Conservation (phyloP, 2,797 vertebrate genomes). For the Nannoperca australis region DNA sequence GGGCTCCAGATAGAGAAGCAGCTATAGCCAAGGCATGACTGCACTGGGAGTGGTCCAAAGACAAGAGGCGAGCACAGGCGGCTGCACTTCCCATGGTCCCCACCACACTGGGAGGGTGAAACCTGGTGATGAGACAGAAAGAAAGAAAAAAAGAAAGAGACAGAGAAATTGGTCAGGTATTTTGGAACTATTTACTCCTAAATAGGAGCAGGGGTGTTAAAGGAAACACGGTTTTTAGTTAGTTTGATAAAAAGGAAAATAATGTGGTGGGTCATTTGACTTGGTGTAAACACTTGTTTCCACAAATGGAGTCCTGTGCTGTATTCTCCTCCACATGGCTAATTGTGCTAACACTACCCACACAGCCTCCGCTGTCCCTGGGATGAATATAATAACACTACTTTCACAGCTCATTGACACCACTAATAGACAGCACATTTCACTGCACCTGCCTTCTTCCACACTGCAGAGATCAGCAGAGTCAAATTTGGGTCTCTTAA, state of each 20-base stretch:
- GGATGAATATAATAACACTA: slow-evolving; percentile 28
- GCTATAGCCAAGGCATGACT: slow-evolving; percentile 90
- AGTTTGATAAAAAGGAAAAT: slow-evolving; percentile 37
- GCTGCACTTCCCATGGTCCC: slow-evolving; percentile 93
- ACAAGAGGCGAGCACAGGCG: slow-evolving; percentile 87
- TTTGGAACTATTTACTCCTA: slow-evolving; percentile 10
- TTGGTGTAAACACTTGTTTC: slow-evolving; percentile 52
- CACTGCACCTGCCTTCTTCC: neutral
- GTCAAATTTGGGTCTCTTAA: slow-evolving; percentile 17
- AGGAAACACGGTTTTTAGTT: slow-evolving; percentile 45
- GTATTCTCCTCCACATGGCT: slow-evolving; percentile 48
- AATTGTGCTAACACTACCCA: slow-evolving; percentile 43
- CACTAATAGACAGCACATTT: slow-evolving; percentile 33
- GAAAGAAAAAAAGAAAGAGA: slow-evolving; percentile 33
- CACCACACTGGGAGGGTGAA: slow-evolving; percentile 92
- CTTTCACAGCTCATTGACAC: slow-evolving; percentile 57
- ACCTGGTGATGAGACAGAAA: slow-evolving; percentile 79
- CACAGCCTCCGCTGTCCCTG: slow-evolving; percentile 34
- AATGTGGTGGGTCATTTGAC: slow-evolving; percentile 43
- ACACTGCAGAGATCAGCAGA: slow-evolving; percentile 42
- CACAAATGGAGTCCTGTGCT: slow-evolving; percentile 44
- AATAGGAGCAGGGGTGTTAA: slow-evolving; percentile 3
- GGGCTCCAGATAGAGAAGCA: slow-evolving; percentile 90
- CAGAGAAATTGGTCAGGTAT: slow-evolving; percentile 21
- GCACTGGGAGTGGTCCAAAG: slow-evolving; percentile 81